Conservation (phyloP, 2,797 vertebrate genomes). For the Staurois parvus region DNA sequence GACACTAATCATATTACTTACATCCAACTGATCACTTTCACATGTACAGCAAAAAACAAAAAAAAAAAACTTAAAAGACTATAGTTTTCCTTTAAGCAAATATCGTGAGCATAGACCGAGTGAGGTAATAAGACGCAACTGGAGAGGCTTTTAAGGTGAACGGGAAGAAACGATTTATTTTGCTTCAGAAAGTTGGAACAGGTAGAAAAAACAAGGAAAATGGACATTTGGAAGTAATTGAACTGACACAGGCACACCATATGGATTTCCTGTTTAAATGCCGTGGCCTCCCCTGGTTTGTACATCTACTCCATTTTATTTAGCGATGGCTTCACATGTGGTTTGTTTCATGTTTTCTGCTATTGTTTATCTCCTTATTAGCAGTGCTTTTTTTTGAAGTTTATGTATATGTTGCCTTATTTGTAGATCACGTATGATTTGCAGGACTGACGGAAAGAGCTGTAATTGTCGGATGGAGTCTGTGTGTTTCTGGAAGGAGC, state of each 20-base stretch:
- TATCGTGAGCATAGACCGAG: neutral
- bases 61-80: no score
- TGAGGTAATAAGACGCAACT: neutral
- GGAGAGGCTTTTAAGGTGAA: neutral
- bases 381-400: constrained; percentile 4
- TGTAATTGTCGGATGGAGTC: neutral
- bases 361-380: constrained; percentile 13
- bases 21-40: no score
- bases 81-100: no score
- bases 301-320: neutral
- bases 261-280: constrained; percentile 12
- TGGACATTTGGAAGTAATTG: constrained; percentile 45
- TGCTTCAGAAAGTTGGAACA: neutral
- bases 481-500: no score
- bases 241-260: neutral
- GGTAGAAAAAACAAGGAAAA: constrained; percentile 8
- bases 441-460: neutral
- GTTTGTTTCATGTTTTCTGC: neutral
- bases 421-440: neutral
- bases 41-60: no score
- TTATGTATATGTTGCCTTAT: neutral
- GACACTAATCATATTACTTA: no score
- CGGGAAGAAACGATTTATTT: neutral
- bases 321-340: neutral
- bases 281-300: neutral